phyloP scores from a whole-genome alignment of 2,888 invertebrate genomes.

The Archaeoteleia sp. region DNA sequence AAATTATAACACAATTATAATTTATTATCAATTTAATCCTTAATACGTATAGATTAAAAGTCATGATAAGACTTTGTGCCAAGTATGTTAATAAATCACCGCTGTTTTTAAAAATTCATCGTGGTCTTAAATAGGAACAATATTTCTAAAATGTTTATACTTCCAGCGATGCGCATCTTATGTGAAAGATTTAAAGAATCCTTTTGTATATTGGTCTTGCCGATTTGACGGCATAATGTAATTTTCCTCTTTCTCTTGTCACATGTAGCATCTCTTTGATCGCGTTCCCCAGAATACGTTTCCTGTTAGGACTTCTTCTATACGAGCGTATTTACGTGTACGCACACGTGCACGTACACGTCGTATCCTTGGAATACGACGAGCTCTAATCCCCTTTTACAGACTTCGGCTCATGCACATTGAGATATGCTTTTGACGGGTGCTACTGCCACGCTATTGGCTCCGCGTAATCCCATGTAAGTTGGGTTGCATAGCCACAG shows the following conservation, averaged over 20 bases:
- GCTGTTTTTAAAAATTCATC: too few species aligned
- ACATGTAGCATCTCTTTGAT: conserved; percentile 54
- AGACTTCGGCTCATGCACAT: conserved; percentile 67
- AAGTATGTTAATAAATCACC: too few species aligned
- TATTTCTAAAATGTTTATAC: too few species aligned
- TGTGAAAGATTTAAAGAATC: too few species aligned
- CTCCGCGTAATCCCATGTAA: conserved; percentile 71
- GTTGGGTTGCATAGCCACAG: conserved; percentile 73
- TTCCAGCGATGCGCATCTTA: too few species aligned
- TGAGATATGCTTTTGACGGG: conserved; percentile 72
- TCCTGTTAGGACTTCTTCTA: conserved; percentile 56
- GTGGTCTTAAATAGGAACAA: too few species aligned
- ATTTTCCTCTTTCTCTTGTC: conserved; percentile 39
- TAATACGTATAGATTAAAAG: too few species aligned
- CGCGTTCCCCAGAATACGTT: conserved; percentile 62
- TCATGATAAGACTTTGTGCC: too few species aligned
- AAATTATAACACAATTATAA: too few species aligned
- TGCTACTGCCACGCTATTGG: conserved; percentile 70
- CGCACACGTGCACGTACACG: conserved; percentile 51
- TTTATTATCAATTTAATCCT: too few species aligned
- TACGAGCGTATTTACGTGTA: conserved; percentile 35
- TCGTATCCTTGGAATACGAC: conserved; percentile 66
- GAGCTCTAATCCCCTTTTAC: conserved; percentile 73
- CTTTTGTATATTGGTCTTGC: conserved; percentile 14
- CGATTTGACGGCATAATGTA: conserved; percentile 21